Conservation (phyloP, 2,797 vertebrate species). For the Aphelocoma californica region DNA sequence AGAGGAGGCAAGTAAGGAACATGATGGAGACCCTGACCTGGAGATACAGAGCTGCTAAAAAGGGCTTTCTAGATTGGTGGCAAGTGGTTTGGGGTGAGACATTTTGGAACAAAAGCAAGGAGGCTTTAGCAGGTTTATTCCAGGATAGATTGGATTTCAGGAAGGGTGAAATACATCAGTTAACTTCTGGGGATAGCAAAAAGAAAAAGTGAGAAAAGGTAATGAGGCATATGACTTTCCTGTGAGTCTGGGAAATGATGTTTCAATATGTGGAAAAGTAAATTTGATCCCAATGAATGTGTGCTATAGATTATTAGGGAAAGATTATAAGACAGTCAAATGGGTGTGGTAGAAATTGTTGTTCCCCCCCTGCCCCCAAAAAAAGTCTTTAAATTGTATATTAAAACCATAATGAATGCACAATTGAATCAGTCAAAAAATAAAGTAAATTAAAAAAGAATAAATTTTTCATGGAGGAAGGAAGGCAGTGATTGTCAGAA, state of each 20-base stretch:
- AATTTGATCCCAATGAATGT: not conserved
- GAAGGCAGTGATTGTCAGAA: not conserved
- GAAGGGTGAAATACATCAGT: not conserved
- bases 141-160: not conserved
- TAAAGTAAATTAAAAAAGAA: not conserved
- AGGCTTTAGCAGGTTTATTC: not conserved
- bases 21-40: not conserved
- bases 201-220: not conserved
- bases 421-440: not conserved
- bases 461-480: not conserved
- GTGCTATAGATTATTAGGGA: not conserved
- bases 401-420: not conserved
- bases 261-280: not conserved
- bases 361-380: accelerated
- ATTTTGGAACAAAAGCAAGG: not conserved
- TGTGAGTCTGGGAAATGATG: not conserved
- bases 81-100: not conserved
- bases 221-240: not conserved
- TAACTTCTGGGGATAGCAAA: not conserved
- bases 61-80: not conserved
- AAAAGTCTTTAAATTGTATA: not conserved
- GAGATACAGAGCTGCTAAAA: not conserved
- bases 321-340: not conserved
- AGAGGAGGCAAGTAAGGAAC: not conserved
- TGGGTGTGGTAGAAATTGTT: not conserved